phyloP scores from a whole-genome alignment of 92 coral and sea anemone genomes.

The Actinostola sp. region DNA sequence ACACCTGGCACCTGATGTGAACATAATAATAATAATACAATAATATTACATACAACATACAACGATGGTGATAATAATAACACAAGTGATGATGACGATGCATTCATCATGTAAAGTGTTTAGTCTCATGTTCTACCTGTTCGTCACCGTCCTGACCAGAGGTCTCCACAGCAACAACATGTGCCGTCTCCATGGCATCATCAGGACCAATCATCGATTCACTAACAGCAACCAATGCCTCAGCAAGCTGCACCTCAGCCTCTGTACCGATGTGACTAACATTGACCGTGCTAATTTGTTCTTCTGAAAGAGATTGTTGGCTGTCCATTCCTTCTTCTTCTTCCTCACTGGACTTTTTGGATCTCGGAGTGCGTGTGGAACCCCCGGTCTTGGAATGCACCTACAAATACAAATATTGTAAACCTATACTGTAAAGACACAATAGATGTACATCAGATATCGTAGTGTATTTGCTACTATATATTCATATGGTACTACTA shows the following conservation, averaged over 20 bases:
- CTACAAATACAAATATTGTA: conserved; percentile 2
- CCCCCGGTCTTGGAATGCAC: conserved; percentile 81
- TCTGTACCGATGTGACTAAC: conserved; percentile 90
- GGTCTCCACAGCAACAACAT: conserved; percentile 86
- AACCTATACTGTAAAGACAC: not conserved
- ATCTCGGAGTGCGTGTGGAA: conserved; percentile 54
- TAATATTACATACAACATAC: too few species aligned
- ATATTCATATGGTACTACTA: too few species aligned
- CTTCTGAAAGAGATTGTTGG: conserved; percentile 54
- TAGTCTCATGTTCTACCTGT: conserved; percentile 8
- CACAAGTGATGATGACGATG: too few species aligned
- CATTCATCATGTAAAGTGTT: not conserved
- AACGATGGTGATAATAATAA: too few species aligned
- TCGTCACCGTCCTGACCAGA: conserved; percentile 58
- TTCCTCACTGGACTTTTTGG: conserved; percentile 57
- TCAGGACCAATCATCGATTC: conserved; percentile 89
- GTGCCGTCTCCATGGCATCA: conserved; percentile 74
- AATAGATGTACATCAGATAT: too few species aligned
- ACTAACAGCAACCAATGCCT: conserved; percentile 97
- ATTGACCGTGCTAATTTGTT: conserved; percentile 76
- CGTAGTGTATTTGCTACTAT: too few species aligned
- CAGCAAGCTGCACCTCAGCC: conserved; percentile 97
- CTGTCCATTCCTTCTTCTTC: conserved; percentile 74
- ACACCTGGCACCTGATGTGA: conserved; percentile 35
- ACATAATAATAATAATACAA: not conserved